Evolutionary conservation across 2,113 vertebrate genomes (phyloP), one percentile per base, ranked within the genome.

Genomic region (Nothocercus nigrocapillus): DNA sequence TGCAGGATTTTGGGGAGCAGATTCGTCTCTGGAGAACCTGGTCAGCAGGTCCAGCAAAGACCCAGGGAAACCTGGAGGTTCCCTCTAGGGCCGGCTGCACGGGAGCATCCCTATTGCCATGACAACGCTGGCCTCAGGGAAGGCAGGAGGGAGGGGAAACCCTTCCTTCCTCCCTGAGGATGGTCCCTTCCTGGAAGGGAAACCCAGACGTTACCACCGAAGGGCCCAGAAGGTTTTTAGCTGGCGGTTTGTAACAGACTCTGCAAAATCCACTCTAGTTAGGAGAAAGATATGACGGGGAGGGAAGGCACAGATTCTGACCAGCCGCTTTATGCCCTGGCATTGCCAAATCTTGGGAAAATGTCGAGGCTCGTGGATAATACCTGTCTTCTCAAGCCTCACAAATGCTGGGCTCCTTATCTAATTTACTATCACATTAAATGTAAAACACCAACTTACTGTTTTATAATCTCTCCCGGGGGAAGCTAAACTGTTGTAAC

Each of bases 91-190:
- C 54, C 54, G 32, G 28, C 28, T 18, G 54, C 28, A 6, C 8
- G 63, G 89, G 84, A 70, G 54, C 73, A 88, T 91, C 89, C 81
- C 51, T 70, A 96, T 94, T 63, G 94, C 94, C 97, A 94, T 96
- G 95, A 93, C 94, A 96, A 96, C 90, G 80, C 91, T 81, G 30
- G 64, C 53, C 32, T 3, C 77, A 5, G 11, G 49, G 58, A 51
- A 7, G 20, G 49, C 87, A 15, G 4, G 10, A 5, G 74, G 66
- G 53, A 93, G 61, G 32, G 42, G 70, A 59, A 61, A 67, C 49
- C 56, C 40, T 8, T 12, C 54, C 54, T 18, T 30, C 54, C 16
- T 56, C 28, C 24, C 38, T 66, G 32, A 32, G 2, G 24, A 36
- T 82, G n/a, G 64, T 36, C 36, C 21, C 45, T 63, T 25, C 61